phyloP scores from a whole-genome alignment of 2,113 vertebrate genomes.

The Cynoglossus semilaevis region DNA sequence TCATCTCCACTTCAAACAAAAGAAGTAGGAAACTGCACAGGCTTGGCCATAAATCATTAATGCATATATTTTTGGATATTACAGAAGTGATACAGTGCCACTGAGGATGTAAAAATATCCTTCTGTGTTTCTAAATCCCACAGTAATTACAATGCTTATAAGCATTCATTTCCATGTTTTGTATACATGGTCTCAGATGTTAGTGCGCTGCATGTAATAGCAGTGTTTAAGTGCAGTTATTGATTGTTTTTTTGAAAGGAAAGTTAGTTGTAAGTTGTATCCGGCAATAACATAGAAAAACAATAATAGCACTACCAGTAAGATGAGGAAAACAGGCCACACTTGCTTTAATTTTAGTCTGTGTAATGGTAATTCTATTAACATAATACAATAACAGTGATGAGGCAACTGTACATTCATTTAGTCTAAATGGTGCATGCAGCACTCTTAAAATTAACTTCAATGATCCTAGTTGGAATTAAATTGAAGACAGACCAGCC shows the following conservation, averaged over 20 bases:
- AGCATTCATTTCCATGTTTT: not conserved
- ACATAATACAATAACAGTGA: constrained; percentile 23
- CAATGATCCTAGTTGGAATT: constrained; percentile 19
- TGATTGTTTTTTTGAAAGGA: constrained; percentile 4
- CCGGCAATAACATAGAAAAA: constrained; percentile 7
- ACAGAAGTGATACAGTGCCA: constrained; percentile 21
- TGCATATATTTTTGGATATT: constrained; percentile 32
- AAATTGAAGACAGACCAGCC: constrained; percentile 19
- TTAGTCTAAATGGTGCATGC: constrained; percentile 6
- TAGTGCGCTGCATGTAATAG: not conserved
- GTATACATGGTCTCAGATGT: not conserved
- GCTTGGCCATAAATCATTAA: constrained; percentile 40
- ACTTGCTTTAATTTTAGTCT: constrained; percentile 19
- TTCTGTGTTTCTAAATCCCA: not conserved
- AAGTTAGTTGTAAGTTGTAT: constrained; percentile 11
- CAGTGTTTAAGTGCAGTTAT: not conserved
- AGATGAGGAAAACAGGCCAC: constrained; percentile 4
- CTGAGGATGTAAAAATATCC: constrained; percentile 25
- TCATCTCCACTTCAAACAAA: constrained; percentile 35
- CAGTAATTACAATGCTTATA: constrained; percentile 27
- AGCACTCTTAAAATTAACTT: constrained; percentile 13
- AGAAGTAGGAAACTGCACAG: constrained; percentile 23
- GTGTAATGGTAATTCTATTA: constrained; percentile 15
- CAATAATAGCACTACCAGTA: not conserved
- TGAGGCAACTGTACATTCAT: constrained; percentile 12